Percentiles rank a stretch among this genome's conserved stretches.
Conservation (phyloP, 2,113 vertebrate species). For the Erinaceus europaeus region DNA sequence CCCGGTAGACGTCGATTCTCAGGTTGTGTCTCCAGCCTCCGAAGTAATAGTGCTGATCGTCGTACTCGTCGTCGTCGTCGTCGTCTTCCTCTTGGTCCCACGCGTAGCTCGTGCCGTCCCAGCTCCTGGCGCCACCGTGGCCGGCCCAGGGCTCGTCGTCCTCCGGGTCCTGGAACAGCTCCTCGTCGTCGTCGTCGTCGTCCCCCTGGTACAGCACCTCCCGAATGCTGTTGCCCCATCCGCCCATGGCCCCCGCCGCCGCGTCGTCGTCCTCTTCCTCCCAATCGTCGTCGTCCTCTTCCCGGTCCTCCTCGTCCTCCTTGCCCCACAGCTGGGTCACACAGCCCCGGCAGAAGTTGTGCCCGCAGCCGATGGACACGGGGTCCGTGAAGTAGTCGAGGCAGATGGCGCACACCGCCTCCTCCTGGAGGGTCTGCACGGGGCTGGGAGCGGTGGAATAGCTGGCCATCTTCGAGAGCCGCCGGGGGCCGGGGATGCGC, state of each 20-base stretch:
- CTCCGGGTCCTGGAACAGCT: not conserved
- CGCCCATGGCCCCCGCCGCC: not conserved
- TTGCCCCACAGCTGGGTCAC: conserved; percentile 76
- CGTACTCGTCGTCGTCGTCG: not conserved
- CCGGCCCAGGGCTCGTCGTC: not conserved
- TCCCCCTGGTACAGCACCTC: conserved; percentile 3
- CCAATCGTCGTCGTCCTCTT: not conserved
- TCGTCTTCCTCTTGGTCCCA: conserved; percentile 19
- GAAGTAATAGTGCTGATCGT: not conserved
- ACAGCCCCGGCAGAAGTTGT: conserved; percentile 79
- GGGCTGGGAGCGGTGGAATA: conserved; percentile 78
- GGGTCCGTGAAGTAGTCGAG: conserved; percentile 78
- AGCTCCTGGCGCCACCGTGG: not conserved
- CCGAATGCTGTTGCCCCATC: not conserved
- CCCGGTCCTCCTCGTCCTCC: not conserved
- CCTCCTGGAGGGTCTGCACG: conserved; percentile 78
- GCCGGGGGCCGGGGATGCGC: not conserved
- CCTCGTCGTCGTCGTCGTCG: not conserved
- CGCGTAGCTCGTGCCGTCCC: conserved; percentile 5
- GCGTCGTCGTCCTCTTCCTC: not conserved
- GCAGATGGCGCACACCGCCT: conserved; percentile 79
- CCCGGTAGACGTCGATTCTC: not conserved
- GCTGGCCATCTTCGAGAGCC: not conserved
- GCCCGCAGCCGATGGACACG: conserved; percentile 74
- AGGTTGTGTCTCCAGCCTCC: conserved; percentile 49